A percentile compares a stretch with the other conserved stretches of the same genome.
phyloP scores from a whole-genome alignment of 1,140 invertebrate genomes.

The Papilio polytes region DNA sequence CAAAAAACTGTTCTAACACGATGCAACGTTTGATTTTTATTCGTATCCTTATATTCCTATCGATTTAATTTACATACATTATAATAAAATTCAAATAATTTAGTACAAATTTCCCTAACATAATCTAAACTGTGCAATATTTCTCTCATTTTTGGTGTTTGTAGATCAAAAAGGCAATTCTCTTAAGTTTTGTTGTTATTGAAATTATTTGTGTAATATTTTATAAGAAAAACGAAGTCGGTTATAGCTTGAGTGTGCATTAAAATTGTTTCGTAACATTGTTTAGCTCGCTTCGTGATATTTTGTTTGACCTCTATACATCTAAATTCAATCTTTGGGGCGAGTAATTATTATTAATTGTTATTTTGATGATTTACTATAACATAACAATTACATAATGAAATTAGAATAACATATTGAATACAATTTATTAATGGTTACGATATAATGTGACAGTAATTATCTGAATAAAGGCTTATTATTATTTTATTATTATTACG shows the following conservation, averaged over 20 bases:
- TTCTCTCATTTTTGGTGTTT: neutral
- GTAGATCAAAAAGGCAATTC: neutral
- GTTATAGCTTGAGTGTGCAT: neutral
- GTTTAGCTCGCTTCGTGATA: neutral
- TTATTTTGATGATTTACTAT: no score
- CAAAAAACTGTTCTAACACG: neutral
- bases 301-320: conserved; percentile 2
- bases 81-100: neutral
- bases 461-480: no score
- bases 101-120: neutral
- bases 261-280: neutral
- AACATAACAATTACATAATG: neutral
- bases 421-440: neutral
- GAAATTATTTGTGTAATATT: neutral
- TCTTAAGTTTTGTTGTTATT: neutral
- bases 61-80: neutral
- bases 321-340: neutral
- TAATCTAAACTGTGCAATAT: neutral
- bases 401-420: neutral
- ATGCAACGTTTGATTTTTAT: neutral
- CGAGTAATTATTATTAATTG: neutral
- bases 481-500: no score
- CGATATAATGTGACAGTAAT: no score
- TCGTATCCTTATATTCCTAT: no score
- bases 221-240: neutral